Conservation (phyloP, 2,888 invertebrate species). For the Eucera pruinosa region DNA sequence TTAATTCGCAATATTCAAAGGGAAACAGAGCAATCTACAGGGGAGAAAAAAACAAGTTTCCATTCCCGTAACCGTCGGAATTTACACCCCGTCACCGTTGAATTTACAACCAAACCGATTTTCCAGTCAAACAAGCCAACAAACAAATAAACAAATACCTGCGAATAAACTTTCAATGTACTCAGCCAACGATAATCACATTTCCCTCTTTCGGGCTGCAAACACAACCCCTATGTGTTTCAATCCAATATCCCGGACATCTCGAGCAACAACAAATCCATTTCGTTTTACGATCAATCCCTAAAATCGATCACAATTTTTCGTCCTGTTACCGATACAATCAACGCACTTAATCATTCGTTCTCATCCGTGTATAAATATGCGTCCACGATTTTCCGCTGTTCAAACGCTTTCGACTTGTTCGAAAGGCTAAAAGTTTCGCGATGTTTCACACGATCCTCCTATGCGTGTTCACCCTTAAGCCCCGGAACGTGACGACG, state of each 20-base stretch:
- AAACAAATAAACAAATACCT: neutral
- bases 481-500: conserved; percentile 79
- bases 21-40: too few relatives aligned
- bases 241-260: neutral
- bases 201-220: conserved; percentile 3
- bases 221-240: neutral
- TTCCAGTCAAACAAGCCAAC: conserved; percentile 19
- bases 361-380: conserved; percentile 57
- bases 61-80: too few relatives aligned
- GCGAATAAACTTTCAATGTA: conserved; percentile 15
- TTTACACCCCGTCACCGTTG: too few relatives aligned
- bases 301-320: neutral
- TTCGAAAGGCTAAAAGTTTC: conserved; percentile 51
- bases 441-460: conserved; percentile 58
- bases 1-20: too few relatives aligned
- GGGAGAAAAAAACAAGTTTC: too few relatives aligned
- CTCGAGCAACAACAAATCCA: conserved; percentile 9
- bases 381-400: conserved; percentile 35
- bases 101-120: conserved; percentile 18
- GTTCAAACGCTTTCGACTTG: conserved; percentile 38
- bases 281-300: conserved; percentile 2
- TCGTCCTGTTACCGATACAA: neutral
- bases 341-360: conserved; percentile 33
- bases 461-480: conserved; percentile 68
- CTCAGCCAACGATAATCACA: conserved; percentile 12